These are phyloP conservation scores for Scatophagus argus DNA, from an alignment of 2,113 vertebrate genomes.

Conservation along the genomic window DNA sequence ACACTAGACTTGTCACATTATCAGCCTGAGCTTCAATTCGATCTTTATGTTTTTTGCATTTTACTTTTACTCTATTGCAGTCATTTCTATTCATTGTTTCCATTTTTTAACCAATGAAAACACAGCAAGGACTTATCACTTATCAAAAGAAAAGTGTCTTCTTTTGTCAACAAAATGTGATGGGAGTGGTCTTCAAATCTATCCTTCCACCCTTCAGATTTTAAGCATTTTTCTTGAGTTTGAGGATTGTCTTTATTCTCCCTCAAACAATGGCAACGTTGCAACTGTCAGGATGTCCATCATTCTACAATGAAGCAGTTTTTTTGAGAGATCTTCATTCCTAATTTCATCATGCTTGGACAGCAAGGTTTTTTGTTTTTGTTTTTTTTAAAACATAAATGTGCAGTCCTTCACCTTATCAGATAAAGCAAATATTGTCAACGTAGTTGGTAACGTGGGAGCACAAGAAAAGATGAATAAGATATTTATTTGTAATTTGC, in stretches of 20 bases:
- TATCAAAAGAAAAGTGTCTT: too few relatives aligned
- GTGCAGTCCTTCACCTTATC: background rate
- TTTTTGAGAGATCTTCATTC: background rate
- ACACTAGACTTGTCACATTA: too few relatives aligned
- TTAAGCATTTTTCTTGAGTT: background rate
- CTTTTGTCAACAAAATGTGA: background rate
- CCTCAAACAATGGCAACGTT: accelerated
- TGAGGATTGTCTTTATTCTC: background rate
- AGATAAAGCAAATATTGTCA: background rate
- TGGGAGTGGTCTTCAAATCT: background rate
- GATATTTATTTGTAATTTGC: background rate
- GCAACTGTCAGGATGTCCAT: background rate
- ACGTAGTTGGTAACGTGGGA: background rate
- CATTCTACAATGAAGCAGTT: background rate
- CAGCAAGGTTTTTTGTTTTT: too few relatives aligned
- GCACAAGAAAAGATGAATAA: too few relatives aligned
- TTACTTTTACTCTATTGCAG: background rate
- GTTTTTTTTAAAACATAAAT: background rate
- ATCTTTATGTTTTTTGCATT: too few relatives aligned
- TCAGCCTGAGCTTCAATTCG: too few relatives aligned
- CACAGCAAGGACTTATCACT: too few relatives aligned
- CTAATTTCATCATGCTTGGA: too few relatives aligned
- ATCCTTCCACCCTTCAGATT: too few relatives aligned
- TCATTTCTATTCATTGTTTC: background rate
- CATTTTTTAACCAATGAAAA: background rate